Conservation (phyloP, 2,797 vertebrate species). For the Macrochelys suwanniensis region DNA sequence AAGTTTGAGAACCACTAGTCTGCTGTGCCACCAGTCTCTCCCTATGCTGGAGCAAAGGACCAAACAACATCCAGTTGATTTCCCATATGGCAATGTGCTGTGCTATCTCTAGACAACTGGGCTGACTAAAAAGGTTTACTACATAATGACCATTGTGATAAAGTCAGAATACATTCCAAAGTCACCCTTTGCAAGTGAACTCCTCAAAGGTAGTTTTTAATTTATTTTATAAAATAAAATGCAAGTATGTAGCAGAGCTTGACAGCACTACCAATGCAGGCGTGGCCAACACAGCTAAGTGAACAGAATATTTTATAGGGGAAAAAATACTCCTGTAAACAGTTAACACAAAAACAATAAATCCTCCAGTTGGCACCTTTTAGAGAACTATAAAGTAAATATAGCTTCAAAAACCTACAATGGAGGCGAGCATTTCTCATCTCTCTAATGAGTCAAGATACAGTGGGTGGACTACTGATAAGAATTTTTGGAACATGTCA, state of each 20-base stretch:
- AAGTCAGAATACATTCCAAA: background rate
- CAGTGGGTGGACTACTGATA: background rate
- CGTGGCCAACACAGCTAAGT: background rate
- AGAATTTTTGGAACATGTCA: background rate
- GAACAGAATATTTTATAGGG: background rate
- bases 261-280: background rate
- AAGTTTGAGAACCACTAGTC: background rate
- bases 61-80: background rate
- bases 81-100: background rate
- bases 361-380: background rate
- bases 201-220: background rate
- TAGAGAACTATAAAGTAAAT: background rate
- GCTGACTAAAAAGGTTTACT: background rate
- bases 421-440: background rate
- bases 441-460: constrained; percentile 17
- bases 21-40: background rate
- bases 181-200: background rate
- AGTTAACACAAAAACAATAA: background rate
- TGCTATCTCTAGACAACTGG: background rate
- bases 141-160: background rate
- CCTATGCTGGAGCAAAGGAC: background rate
- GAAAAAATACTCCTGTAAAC: background rate
- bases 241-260: background rate
- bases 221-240: background rate
- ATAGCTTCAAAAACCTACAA: background rate